Conservation (phyloP, 2,797 vertebrate species). For the Argyrosomus regius region DNA sequence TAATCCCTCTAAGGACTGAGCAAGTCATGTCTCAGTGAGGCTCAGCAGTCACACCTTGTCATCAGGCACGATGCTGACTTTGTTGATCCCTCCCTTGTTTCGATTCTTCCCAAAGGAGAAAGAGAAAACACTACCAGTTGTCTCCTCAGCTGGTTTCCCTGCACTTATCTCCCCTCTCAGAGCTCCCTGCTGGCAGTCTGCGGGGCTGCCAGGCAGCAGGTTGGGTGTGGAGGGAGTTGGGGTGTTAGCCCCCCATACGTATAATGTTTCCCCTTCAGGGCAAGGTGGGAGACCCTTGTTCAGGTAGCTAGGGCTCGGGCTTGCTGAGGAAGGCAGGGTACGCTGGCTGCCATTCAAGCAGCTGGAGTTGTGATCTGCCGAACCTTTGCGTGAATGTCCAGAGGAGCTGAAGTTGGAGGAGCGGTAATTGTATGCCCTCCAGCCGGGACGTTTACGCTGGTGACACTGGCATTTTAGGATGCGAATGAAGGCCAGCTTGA, state of each 20-base stretch:
- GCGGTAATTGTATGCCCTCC: slow-evolving; percentile 91
- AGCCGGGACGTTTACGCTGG: slow-evolving; percentile 87
- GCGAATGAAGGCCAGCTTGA: slow-evolving; percentile 96
- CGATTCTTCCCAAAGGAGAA: slow-evolving; percentile 81
- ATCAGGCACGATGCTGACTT: slow-evolving; percentile 49
- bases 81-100: slow-evolving; percentile 57
- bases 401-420: slow-evolving; percentile 90
- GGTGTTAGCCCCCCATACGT: slow-evolving; percentile 83
- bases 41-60: slow-evolving; percentile 71
- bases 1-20: slow-evolving; percentile 34
- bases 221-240: slow-evolving; percentile 77
- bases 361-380: slow-evolving; percentile 88
- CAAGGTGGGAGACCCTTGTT: slow-evolving; percentile 83
- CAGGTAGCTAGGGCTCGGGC: slow-evolving; percentile 90
- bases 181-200: slow-evolving; percentile 57
- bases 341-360: slow-evolving; percentile 93
- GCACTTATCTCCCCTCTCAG: slow-evolving; percentile 58
- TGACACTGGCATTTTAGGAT: slow-evolving; percentile 94
- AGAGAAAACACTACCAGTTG: slow-evolving; percentile 58
- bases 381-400: slow-evolving; percentile 89
- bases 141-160: slow-evolving; percentile 43
- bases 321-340: slow-evolving; percentile 90
- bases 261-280: slow-evolving; percentile 84
- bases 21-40: slow-evolving; percentile 11
- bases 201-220: slow-evolving; percentile 77